phyloP scores from a whole-genome alignment of 1,140 invertebrate genomes.

The Nasonia longicornis region DNA sequence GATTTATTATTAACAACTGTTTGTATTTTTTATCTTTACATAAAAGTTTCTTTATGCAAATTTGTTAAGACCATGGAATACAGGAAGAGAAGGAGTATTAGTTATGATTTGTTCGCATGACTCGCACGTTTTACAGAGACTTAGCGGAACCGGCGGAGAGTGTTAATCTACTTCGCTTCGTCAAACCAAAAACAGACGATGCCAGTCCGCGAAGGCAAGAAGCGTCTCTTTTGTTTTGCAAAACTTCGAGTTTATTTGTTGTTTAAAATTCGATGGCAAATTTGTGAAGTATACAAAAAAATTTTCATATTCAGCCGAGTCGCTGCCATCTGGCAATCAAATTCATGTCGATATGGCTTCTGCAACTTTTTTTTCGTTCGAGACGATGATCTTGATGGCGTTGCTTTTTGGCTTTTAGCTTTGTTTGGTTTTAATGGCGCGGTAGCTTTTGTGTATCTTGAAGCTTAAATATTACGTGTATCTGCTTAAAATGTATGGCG shows the following conservation, averaged over 20 bases:
- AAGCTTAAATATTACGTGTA: too few species aligned
- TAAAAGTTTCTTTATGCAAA: neutral
- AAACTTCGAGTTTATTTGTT: neutral
- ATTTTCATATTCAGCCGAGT: conserved; percentile 6
- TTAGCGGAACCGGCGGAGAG: conserved; percentile 63
- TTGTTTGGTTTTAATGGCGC: neutral
- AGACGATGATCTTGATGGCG: neutral
- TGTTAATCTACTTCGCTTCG: conserved; percentile 66
- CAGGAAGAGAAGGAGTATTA: conserved; percentile 44
- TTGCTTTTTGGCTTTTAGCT: conserved; percentile 29
- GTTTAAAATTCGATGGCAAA: conserved; percentile 1
- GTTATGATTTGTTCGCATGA: conserved; percentile 55
- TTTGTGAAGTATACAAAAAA: conserved; percentile 19
- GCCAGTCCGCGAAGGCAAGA: conserved; percentile 66
- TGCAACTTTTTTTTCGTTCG: conserved; percentile 6
- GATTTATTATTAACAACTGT: conserved; percentile 35
- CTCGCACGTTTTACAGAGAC: conserved; percentile 64
- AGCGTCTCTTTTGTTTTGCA: conserved; percentile 58
- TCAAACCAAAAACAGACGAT: conserved; percentile 64
- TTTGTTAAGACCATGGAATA: neutral
- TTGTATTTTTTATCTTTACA: neutral
- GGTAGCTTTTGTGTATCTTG: too few species aligned
- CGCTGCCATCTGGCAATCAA: neutral
- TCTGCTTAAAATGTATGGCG: too few species aligned
- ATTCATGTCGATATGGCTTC: neutral